Percentiles rank a stretch among this genome's conserved stretches.
phyloP scores from a whole-genome alignment of 1,140 invertebrate species.

The Lerema accius region DNA sequence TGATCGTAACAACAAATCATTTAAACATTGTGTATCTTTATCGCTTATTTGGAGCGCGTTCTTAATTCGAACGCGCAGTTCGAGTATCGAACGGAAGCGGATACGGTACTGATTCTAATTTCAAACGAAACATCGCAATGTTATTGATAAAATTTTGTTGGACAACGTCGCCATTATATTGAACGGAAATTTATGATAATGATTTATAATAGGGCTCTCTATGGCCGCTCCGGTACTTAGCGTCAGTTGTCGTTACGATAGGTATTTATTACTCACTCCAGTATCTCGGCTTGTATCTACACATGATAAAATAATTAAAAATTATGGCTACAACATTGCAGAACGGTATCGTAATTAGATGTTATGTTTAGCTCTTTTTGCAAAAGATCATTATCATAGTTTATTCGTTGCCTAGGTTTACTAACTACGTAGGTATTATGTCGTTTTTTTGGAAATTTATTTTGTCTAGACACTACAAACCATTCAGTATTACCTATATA shows the following conservation, averaged over 20 bases:
- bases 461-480: too few relatives aligned
- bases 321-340: not conserved
- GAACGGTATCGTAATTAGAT: not conserved
- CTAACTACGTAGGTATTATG: too few relatives aligned
- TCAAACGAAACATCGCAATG: conserved; percentile 76
- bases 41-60: conserved; percentile 64
- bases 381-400: not conserved
- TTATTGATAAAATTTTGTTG: conserved; percentile 79
- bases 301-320: conserved; percentile 28
- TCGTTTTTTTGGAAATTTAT: too few relatives aligned
- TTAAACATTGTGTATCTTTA: conserved; percentile 37
- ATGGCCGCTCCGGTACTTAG: conserved; percentile 35
- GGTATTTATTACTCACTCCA: conserved; percentile 2
- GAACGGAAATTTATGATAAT: conserved; percentile 78
- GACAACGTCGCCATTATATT: conserved; percentile 71
- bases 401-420: not conserved
- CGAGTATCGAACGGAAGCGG: conserved; percentile 80
- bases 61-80: conserved; percentile 74
- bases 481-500: too few relatives aligned
- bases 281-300: conserved; percentile 7
- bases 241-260: not conserved
- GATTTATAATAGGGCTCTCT: conserved; percentile 56
- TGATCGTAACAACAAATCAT: conserved; percentile 31
- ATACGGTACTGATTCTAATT: conserved; percentile 81
- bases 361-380: not conserved